Evolutionary conservation across 2,113 vertebrate species (phyloP).

Genomic region (Scortum barcoo): DNA sequence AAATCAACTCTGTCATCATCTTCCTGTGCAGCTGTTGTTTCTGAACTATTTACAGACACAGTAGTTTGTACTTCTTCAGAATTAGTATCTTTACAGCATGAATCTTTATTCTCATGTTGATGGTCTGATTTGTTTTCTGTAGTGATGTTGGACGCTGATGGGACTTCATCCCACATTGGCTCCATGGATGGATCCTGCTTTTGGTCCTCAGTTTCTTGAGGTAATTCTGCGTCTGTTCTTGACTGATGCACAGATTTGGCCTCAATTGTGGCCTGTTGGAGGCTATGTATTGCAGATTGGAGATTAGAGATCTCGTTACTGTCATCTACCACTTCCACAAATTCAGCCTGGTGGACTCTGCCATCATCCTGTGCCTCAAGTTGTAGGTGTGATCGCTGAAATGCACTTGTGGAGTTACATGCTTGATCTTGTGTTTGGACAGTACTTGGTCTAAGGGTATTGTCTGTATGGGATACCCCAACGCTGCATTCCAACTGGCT

Average conservation of each 20-base stretch:
- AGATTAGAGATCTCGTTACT: conserved; percentile 76
- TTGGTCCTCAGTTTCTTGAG: conserved; percentile 9
- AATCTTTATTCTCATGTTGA: conserved; percentile 66
- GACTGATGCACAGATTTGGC: conserved; percentile 85
- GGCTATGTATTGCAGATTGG: conserved; percentile 84
- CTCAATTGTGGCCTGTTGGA: conserved; percentile 85
- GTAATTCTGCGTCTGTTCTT: conserved; percentile 11
- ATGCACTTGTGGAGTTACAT: conserved; percentile 50
- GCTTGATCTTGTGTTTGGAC: conserved; percentile 22
- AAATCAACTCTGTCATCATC: conserved; percentile 86
- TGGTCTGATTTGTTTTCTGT: conserved; percentile 36
- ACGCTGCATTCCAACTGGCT: background rate
- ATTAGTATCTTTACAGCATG: conserved; percentile 74
- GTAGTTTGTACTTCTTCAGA: conserved; percentile 78
- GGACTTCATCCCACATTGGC: background rate
- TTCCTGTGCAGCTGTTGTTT: conserved; percentile 75
- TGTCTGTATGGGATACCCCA: conserved; percentile 26
- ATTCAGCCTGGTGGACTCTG: conserved; percentile 55
- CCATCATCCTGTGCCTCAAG: conserved; percentile 26
- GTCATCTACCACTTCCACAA: conserved; percentile 56
- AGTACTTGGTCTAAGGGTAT: conserved; percentile 42
- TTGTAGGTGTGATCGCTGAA: conserved; percentile 18
- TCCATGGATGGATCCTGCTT: background rate
- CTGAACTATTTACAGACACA: conserved; percentile 76
- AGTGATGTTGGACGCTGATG: background rate